Base-by-base conservation (phyloP, 2,113 vertebrate genomes). In the Cynopterus brachyotis region DNA sequence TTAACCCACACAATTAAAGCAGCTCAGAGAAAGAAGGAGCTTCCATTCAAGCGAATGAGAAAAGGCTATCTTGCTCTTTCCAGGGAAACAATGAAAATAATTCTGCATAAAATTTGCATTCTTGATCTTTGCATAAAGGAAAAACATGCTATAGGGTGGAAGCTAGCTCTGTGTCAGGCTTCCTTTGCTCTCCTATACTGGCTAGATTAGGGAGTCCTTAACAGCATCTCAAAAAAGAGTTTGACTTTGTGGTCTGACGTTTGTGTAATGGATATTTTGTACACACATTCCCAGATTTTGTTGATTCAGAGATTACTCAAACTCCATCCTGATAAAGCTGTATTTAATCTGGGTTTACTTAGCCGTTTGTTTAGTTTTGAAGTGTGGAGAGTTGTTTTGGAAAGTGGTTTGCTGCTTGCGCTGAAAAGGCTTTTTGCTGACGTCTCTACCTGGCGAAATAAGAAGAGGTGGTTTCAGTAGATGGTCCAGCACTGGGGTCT, bases 241-340 rank as follows among this genome's bases (percentile, higher is more conserved):
- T 89, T 95, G 95, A 86, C 89, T 97, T 93, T 96, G 91, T 78
- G 94, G 83, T 91, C 79, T 97, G 94, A 93, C 95, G 97, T 98
- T 96, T 97, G 96, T 98, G 53, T 87, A 88, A 88, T 90, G 89
- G 91, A 90, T 93, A 93, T 94, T 96, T 89, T 89, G 69, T 93
- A 95, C 89, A 95, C 95, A 96, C 59, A 91, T 96, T 84, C 91
- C 86, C 60, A 67, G 89, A 93, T 96, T 96, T 88, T 95, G 91
- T 97, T 98, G 98, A 96, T 96, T 93, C 85, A 80, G 79, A 97
- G 98, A 97, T 97, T 95, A 95, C 79, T 88, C 81, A 59, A 64
- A 90, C 91, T 82, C 94, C 82, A 87, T 97, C 73, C 78, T 55
- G 89, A 97, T 97, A 96, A 97, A 97, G 86, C 96, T 94, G 53